Conservation (phyloP, 2,113 vertebrate genomes). For the Pachypanchax playfairii region DNA sequence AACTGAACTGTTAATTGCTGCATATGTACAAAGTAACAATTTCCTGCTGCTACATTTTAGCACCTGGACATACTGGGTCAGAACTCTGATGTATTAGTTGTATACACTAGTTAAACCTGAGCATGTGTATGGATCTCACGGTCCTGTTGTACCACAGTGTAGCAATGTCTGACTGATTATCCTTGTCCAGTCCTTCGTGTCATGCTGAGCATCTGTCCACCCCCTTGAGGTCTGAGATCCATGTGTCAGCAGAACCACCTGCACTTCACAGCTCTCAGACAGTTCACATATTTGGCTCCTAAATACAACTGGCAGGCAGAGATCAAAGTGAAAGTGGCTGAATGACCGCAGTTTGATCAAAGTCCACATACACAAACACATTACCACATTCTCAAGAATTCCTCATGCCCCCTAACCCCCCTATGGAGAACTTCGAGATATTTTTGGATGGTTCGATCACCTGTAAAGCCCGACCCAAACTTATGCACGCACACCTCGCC, state of each 20-base stretch:
- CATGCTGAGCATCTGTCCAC: slow-evolving; percentile 58
- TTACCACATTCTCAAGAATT: slow-evolving; percentile 23
- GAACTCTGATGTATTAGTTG: neutral
- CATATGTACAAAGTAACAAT: no score
- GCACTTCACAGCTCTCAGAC: slow-evolving; percentile 48
- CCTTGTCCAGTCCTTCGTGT: slow-evolving; percentile 52
- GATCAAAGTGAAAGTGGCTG: slow-evolving; percentile 54
- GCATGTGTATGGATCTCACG: neutral
- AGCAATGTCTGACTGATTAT: slow-evolving; percentile 23
- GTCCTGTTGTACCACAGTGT: neutral
- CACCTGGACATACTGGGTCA: neutral
- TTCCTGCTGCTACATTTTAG: neutral
- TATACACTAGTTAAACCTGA: neutral
- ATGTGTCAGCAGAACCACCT: slow-evolving; percentile 50
- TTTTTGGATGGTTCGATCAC: slow-evolving; percentile 42
- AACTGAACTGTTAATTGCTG: no score
- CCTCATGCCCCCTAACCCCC: slow-evolving; percentile 34
- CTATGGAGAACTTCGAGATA: slow-evolving; percentile 27
- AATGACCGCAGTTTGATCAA: slow-evolving; percentile 62
- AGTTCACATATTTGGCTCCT: slow-evolving; percentile 48
- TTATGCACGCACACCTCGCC: slow-evolving; percentile 35
- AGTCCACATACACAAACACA: slow-evolving; percentile 36
- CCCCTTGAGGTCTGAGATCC: slow-evolving; percentile 57
- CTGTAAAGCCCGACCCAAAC: slow-evolving; percentile 42
- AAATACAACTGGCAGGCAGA: slow-evolving; percentile 42